phyloP scores from a whole-genome alignment of 2,888 invertebrate species.

The Scrobipalpa atriplicella region DNA sequence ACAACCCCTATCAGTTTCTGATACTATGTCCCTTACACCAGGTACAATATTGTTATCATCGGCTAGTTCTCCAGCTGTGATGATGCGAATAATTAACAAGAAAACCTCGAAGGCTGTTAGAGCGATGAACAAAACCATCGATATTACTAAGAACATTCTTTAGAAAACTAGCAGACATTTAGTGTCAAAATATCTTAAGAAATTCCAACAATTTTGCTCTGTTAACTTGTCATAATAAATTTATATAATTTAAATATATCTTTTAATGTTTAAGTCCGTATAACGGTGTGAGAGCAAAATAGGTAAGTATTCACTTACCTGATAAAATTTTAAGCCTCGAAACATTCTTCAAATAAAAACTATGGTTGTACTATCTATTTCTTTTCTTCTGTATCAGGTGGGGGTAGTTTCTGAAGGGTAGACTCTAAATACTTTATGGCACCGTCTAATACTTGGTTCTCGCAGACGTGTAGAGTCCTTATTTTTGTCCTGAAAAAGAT shows the following conservation, averaged over 20 bases:
- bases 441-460: conserved; percentile 72
- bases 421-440: conserved; percentile 67
- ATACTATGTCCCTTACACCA: too few relatives aligned
- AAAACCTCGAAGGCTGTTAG: background rate
- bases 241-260: too few relatives aligned
- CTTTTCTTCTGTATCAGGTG: conserved; percentile 39
- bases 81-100: background rate
- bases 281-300: background rate
- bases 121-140: background rate
- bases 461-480: conserved; percentile 69
- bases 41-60: background rate
- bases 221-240: too few relatives aligned
- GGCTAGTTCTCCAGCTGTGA: background rate
- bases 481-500: conserved; percentile 66
- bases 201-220: too few relatives aligned
- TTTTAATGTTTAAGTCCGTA: too few relatives aligned
- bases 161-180: too few relatives aligned
- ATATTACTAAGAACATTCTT: background rate
- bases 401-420: conserved; percentile 54
- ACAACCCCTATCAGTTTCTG: too few relatives aligned
- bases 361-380: conserved; percentile 39
- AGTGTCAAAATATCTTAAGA: too few relatives aligned
- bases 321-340: background rate
- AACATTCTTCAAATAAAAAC: background rate
- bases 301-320: background rate